Evolutionary conservation across 2,113 vertebrate genomes (phyloP).

Genomic region (Poeciliopsis prolifica): DNA sequence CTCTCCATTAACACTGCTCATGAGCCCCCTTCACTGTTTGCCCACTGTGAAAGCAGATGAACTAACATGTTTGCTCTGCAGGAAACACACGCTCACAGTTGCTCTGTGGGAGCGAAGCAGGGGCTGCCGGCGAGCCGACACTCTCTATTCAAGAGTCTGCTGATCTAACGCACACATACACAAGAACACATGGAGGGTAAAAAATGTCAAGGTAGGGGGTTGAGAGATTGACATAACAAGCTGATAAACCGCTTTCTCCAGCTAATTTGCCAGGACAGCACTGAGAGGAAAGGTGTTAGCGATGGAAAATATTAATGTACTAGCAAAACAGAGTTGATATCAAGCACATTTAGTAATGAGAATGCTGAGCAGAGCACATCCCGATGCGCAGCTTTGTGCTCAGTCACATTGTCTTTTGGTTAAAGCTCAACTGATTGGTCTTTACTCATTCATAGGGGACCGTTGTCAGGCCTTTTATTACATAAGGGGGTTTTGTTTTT

Average conservation of each 20-base stretch:
- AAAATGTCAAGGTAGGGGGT: slow-evolving; percentile 56
- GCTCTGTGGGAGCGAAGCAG: slow-evolving; percentile 48
- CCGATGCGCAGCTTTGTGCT: slow-evolving; percentile 37
- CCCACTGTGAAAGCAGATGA: slow-evolving; percentile 75
- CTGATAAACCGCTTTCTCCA: slow-evolving; percentile 65
- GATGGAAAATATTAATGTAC: slow-evolving; percentile 66
- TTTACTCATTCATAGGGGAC: slow-evolving; percentile 1
- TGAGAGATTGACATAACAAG: slow-evolving; percentile 64
- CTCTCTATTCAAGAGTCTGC: slow-evolving; percentile 48
- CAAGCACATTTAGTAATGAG: slow-evolving; percentile 51
- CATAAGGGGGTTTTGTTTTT: not conserved
- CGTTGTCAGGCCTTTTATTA: not conserved
- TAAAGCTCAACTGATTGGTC: slow-evolving; percentile 18
- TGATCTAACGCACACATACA: slow-evolving; percentile 41
- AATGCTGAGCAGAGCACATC: slow-evolving; percentile 43
- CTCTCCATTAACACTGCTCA: slow-evolving; percentile 65
- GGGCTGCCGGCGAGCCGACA: slow-evolving; percentile 39
- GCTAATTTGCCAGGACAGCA: slow-evolving; percentile 65
- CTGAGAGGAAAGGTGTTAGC: slow-evolving; percentile 65
- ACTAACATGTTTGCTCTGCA: slow-evolving; percentile 73
- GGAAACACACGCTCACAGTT: slow-evolving; percentile 57
- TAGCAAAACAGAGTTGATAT: slow-evolving; percentile 59
- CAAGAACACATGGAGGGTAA: slow-evolving; percentile 21
- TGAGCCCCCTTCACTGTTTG: slow-evolving; percentile 63
- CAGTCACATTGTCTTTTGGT: slow-evolving; percentile 36